Evolutionary conservation across 2,888 invertebrate species (phyloP).

Genomic region (Encarsia formosa): DNA sequence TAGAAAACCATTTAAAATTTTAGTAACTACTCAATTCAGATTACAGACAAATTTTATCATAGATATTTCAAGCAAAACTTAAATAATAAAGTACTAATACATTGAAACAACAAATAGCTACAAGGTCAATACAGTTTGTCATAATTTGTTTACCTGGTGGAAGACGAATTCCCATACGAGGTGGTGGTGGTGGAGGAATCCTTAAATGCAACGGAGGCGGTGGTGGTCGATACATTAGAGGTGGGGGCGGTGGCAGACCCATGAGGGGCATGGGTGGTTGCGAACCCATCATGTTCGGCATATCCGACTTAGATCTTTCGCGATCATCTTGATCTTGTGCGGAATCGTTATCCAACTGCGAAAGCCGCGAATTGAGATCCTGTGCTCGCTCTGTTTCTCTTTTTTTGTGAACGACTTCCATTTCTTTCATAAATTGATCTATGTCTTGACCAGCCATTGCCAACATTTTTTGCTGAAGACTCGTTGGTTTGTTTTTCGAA

Average conservation of each 20-base stretch:
- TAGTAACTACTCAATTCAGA: too few relatives aligned
- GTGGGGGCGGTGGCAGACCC: conserved; percentile 56
- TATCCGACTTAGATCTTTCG: conserved; percentile 35
- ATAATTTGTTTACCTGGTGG: conserved; percentile 53
- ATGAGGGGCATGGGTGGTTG: conserved; percentile 48
- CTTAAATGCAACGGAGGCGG: conserved; percentile 52
- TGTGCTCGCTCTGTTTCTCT: conserved; percentile 65
- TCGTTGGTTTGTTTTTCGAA: conserved; percentile 62
- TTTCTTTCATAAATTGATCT: conserved; percentile 89
- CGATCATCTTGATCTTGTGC: conserved; percentile 34
- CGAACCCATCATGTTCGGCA: conserved; percentile 30
- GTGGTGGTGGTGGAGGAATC: conserved; percentile 54
- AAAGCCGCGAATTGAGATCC: conserved; percentile 58
- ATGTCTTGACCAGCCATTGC: conserved; percentile 88
- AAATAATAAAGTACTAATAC: too few relatives aligned
- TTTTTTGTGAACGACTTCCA: conserved; percentile 80
- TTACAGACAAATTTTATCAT: too few relatives aligned
- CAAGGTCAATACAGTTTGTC: not conserved
- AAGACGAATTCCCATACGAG: conserved; percentile 53
- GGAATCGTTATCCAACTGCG: conserved; percentile 42
- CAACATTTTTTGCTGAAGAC: conserved; percentile 81
- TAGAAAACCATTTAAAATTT: too few relatives aligned
- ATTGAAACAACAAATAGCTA: too few relatives aligned
- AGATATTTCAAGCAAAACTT: too few relatives aligned
- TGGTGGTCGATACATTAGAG: conserved; percentile 59